phyloP scores from a whole-genome alignment of 2,113 vertebrate species.

The Lasiurus cinereus region DNA sequence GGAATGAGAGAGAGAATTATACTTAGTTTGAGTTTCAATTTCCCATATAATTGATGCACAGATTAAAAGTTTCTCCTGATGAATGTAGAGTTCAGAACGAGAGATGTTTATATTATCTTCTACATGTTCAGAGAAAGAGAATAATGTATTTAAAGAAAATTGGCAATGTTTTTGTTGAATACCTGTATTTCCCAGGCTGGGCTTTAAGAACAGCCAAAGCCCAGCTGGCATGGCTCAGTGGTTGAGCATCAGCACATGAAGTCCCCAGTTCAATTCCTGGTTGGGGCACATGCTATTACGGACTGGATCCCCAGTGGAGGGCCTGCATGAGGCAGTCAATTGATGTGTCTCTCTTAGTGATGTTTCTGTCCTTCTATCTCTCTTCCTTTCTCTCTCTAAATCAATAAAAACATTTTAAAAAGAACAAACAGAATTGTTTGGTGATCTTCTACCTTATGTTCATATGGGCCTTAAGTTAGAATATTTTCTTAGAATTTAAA shows the following conservation, averaged over 20 bases:
- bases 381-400: too few species aligned
- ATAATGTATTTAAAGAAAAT: conserved; percentile 1
- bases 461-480: background rate
- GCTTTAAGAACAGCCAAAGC: background rate
- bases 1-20: conserved; percentile 56
- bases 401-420: too few species aligned
- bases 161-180: background rate
- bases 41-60: background rate
- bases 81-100: background rate
- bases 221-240: too few species aligned
- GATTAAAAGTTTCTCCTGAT: conserved; percentile 11
- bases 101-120: background rate
- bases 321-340: too few species aligned
- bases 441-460: background rate
- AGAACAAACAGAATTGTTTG: background rate
- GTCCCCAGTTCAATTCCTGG: too few species aligned
- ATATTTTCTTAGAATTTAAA: conserved; percentile 43
- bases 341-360: too few species aligned
- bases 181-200: background rate
- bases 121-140: conserved; percentile 49
- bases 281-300: too few species aligned
- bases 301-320: too few species aligned
- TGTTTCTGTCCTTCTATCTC: too few species aligned
- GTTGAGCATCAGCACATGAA: too few species aligned
- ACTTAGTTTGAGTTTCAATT: conserved; percentile 63